Percentiles rank a stretch among this genome's conserved stretches.
phyloP scores from a whole-genome alignment of 2,797 vertebrate species.

The Acrossocheilus fasciatus region DNA sequence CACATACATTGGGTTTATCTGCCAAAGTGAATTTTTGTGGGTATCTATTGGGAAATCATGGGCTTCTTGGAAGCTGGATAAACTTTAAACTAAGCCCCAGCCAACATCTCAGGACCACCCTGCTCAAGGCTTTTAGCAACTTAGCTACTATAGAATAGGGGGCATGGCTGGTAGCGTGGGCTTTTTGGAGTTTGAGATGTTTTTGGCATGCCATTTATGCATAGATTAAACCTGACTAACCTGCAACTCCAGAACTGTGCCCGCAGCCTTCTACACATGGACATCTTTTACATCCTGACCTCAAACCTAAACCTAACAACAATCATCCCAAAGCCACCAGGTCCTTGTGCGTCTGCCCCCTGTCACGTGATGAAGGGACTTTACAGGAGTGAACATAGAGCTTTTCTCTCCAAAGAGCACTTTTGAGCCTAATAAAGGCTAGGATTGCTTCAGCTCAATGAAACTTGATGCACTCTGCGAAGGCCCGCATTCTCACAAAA shows the following conservation, averaged over 20 bases:
- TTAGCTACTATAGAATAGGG: too few species aligned
- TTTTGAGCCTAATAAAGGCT: neutral
- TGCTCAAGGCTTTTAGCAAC: neutral
- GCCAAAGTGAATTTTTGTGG: neutral
- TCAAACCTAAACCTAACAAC: neutral
- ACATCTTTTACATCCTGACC: neutral
- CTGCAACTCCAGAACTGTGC: neutral
- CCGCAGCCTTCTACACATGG: neutral
- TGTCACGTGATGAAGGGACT: neutral
- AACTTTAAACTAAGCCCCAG: neutral
- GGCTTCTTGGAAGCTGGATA: neutral
- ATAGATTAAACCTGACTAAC: neutral
- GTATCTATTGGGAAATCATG: neutral
- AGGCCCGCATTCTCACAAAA: neutral
- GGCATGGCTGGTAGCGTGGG: neutral
- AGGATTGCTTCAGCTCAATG: neutral
- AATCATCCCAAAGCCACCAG: neutral
- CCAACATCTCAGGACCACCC: neutral
- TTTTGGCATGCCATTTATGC: neutral
- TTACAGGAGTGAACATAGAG: neutral
- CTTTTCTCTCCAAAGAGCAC: neutral
- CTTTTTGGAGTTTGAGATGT: neutral
- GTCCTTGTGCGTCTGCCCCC: neutral
- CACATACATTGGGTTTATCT: neutral
- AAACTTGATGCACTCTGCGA: neutral